Conservation (phyloP, 2,888 invertebrate species). For the Torymus texanus region DNA sequence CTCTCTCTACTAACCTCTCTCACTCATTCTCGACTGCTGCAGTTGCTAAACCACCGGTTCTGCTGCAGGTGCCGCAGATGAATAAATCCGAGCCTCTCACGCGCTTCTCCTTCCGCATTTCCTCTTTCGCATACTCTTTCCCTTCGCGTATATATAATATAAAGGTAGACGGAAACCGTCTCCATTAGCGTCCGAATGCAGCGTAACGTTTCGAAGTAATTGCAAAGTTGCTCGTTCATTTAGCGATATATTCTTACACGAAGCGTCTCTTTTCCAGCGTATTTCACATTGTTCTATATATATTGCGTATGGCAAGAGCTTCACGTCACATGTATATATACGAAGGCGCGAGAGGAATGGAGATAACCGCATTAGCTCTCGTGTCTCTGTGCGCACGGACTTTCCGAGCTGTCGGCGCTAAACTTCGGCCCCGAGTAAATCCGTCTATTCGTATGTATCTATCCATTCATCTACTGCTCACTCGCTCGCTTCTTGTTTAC, state of each 20-base stretch:
- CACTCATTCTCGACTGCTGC: too few species aligned
- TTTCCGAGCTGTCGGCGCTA: neutral
- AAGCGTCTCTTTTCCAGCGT: too few species aligned
- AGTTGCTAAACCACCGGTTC: too few species aligned
- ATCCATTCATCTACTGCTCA: neutral
- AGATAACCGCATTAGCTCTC: neutral
- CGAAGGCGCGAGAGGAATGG: neutral
- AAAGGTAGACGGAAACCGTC: too few species aligned
- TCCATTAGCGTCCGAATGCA: too few species aligned
- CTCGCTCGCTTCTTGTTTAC: neutral
- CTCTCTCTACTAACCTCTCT: too few species aligned
- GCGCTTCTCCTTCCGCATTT: neutral
- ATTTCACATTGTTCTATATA: too few species aligned
- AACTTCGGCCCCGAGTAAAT: slow-evolving; percentile 11
- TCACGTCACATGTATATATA: neutral
- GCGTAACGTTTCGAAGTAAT: too few species aligned
- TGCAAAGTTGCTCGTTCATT: too few species aligned
- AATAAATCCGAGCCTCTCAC: slow-evolving; percentile 9
- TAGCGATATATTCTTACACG: too few species aligned
- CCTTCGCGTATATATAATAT: too few species aligned
- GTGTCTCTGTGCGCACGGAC: neutral
- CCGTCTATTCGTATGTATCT: slow-evolving; percentile 5
- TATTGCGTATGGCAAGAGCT: too few species aligned
- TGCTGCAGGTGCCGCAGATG: slow-evolving; percentile 1
- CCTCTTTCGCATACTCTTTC: neutral